Conservation (phyloP, 2,797 vertebrate genomes). For the Spinus pinus region DNA sequence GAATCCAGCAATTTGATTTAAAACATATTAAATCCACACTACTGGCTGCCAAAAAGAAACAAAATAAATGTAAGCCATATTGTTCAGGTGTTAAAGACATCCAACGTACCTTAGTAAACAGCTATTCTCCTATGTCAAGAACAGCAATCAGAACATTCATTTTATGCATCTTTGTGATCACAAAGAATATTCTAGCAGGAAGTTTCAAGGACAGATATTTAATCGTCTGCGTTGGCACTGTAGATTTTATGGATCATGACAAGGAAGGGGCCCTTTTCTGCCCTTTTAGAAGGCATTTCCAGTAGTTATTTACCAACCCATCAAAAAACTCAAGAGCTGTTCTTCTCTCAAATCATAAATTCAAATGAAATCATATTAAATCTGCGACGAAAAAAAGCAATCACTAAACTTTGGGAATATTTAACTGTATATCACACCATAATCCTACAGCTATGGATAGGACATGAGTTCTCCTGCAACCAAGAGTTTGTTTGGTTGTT, state of each 20-base stretch:
- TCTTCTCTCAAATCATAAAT: not conserved
- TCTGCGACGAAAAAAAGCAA: not conserved
- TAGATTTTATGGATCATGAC: not conserved
- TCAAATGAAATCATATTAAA: not conserved
- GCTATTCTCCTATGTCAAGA: not conserved
- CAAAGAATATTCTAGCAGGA: not conserved
- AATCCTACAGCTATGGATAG: not conserved
- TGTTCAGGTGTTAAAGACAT: not conserved
- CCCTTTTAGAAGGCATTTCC: not conserved
- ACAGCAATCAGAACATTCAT: not conserved
- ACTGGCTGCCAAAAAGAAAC: not conserved
- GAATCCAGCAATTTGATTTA: not conserved
- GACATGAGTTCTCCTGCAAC: not conserved
- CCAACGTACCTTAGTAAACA: not conserved
- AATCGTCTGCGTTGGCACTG: not conserved
- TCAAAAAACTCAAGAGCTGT: not conserved
- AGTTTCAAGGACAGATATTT: not conserved
- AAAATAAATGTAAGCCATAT: not conserved
- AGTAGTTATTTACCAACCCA: not conserved
- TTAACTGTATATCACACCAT: not conserved
- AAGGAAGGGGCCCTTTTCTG: not conserved
- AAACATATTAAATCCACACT: not conserved
- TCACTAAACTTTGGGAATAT: not conserved
- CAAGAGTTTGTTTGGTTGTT: not conserved
- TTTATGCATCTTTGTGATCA: not conserved